Evolutionary conservation across 2,888 invertebrate species (phyloP).

Genomic region (Choristoneura rosaceana): DNA sequence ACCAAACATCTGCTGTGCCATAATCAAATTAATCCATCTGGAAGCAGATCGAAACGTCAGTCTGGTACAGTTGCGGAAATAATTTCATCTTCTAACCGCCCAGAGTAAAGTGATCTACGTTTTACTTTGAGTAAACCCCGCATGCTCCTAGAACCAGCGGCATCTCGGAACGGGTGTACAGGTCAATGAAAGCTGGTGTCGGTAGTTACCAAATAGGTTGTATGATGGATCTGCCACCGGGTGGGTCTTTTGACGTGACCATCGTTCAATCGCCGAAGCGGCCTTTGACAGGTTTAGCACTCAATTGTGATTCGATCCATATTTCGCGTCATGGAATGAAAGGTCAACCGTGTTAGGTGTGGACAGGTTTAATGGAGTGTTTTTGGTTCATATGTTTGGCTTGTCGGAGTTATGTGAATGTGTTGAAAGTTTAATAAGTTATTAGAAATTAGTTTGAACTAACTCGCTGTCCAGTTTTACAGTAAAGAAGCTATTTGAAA

Average conservation of each 20-base stretch:
- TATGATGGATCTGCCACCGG: conserved; percentile 78
- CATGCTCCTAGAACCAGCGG: conserved; percentile 6
- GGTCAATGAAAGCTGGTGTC: conserved; percentile 57
- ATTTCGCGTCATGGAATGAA: conserved; percentile 54
- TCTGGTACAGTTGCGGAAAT: conserved; percentile 77
- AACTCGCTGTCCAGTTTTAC: no score
- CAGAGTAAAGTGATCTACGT: conserved; percentile 53
- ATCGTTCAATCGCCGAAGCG: conserved; percentile 81
- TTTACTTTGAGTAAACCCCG: conserved; percentile 33
- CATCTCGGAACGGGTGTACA: conserved; percentile 38
- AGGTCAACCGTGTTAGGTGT: conserved; percentile 23
- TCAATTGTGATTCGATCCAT: conserved; percentile 71
- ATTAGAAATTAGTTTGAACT: no score
- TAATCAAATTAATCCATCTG: conserved; percentile 85
- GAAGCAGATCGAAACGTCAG: conserved; percentile 83
- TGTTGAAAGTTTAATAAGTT: no score
- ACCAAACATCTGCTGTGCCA: conserved; percentile 74
- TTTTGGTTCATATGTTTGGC: no score
- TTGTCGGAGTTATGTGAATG: no score
- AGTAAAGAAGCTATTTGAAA: no score
- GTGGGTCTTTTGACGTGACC: conserved; percentile 77
- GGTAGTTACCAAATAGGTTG: conserved; percentile 59
- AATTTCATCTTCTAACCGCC: conserved; percentile 69
- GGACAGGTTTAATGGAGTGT: background rate
- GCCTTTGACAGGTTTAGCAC: conserved; percentile 70